Conservation (phyloP, 2,113 vertebrate species). For the Steatornis caripensis region DNA sequence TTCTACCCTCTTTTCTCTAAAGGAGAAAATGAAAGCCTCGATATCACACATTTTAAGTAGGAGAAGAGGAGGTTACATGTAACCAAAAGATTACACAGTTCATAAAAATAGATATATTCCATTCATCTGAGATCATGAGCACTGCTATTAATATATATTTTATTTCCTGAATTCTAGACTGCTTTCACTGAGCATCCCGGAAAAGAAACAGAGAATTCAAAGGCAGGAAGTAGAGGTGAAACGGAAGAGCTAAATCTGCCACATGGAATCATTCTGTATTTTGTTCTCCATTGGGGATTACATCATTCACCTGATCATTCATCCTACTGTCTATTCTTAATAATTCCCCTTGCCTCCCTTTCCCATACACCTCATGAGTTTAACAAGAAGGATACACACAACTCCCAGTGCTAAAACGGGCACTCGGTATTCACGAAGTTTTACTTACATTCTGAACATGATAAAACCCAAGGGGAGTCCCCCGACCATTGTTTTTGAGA, state of each 20-base stretch:
- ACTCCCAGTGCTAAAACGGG: background rate
- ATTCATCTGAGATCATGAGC: background rate
- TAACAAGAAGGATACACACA: background rate
- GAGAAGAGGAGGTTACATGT: background rate
- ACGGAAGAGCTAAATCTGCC: background rate
- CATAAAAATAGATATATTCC: background rate
- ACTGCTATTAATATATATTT: background rate
- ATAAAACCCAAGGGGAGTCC: constrained; percentile 92
- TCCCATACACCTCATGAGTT: background rate
- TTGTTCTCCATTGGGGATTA: background rate
- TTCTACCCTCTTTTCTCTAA: background rate
- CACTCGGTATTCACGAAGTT: background rate
- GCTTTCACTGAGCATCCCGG: background rate
- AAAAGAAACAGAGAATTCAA: background rate
- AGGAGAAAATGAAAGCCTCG: background rate
- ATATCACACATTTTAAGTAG: background rate
- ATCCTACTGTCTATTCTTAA: background rate
- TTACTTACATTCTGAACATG: constrained; percentile 95
- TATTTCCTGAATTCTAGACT: background rate
- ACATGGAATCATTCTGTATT: background rate
- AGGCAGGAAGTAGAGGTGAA: background rate
- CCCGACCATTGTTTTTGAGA: constrained; percentile 93
- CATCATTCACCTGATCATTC: background rate
- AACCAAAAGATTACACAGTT: background rate
- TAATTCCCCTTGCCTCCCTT: background rate